A percentile compares a stretch with the other conserved stretches of the same genome.
phyloP scores from a whole-genome alignment of 2,797 vertebrate species.

The Thaleichthys pacificus region DNA sequence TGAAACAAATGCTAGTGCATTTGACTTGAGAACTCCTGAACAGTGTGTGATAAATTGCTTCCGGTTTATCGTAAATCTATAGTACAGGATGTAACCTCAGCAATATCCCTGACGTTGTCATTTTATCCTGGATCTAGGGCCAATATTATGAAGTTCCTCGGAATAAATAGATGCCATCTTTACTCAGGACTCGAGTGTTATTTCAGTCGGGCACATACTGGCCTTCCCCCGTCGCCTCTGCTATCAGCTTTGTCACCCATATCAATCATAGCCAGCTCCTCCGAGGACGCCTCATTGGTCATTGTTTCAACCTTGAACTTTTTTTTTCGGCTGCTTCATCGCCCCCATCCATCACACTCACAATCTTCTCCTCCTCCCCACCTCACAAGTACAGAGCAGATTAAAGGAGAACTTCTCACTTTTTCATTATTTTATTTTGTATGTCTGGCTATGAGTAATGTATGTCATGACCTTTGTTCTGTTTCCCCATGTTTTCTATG shows the following conservation, averaged over 20 bases:
- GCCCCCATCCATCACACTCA: slow-evolving; percentile 52
- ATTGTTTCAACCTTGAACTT: slow-evolving; percentile 62
- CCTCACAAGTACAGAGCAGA: slow-evolving; percentile 18
- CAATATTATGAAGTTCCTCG: slow-evolving; percentile 28
- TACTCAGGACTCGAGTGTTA: slow-evolving; percentile 22
- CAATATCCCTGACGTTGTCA: background rate
- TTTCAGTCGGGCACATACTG: slow-evolving; percentile 30
- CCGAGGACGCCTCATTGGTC: slow-evolving; percentile 54
- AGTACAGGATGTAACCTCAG: background rate
- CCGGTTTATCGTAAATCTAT: background rate
- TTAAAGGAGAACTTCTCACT: slow-evolving; percentile 1
- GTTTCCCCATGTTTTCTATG: background rate
- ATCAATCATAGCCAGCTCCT: slow-evolving; percentile 62
- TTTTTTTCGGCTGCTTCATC: slow-evolving; percentile 39
- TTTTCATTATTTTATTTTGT: background rate
- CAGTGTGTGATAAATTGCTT: background rate
- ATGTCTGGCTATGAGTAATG: slow-evolving; percentile 1
- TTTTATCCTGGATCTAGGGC: slow-evolving; percentile 15
- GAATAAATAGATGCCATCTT: slow-evolving; percentile 27
- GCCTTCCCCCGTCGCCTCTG: slow-evolving; percentile 34
- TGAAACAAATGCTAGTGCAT: no score
- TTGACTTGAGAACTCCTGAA: background rate
- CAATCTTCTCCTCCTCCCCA: slow-evolving; percentile 13
- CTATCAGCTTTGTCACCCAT: slow-evolving; percentile 52
- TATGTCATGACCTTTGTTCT: background rate